Evolutionary conservation across 2,888 invertebrate species (phyloP).

Genomic region (Eurytoma adleriae): DNA sequence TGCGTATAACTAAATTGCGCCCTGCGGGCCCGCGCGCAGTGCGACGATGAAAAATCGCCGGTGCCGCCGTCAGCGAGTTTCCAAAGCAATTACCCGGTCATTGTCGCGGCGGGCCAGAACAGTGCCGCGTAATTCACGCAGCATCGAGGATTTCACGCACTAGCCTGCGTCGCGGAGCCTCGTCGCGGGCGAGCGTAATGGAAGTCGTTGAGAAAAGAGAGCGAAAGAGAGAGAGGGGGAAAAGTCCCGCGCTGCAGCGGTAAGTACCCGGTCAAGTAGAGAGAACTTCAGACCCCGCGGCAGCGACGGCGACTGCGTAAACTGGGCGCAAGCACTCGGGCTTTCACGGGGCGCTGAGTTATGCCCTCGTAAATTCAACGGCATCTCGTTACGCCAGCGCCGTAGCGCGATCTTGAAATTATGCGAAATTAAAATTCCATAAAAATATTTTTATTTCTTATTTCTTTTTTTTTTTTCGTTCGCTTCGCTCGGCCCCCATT

Average conservation of each 20-base stretch:
- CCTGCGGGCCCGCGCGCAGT: too few species aligned
- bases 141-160: too few species aligned
- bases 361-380: constrained; percentile 62
- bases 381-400: constrained; percentile 62
- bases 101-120: too few species aligned
- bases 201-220: constrained; percentile 10
- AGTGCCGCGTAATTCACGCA: too few species aligned
- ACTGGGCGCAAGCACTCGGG: constrained; percentile 58
- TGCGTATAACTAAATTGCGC: too few species aligned
- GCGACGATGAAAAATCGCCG: too few species aligned
- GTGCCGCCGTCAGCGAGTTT: too few species aligned
- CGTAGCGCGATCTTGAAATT: constrained; percentile 54
- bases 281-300: constrained; percentile 37
- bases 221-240: constrained; percentile 26
- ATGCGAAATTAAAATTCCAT: constrained; percentile 66
- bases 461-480: too few species aligned
- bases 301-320: constrained; percentile 16
- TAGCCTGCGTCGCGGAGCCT: too few species aligned
- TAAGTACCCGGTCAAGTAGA: constrained; percentile 5
- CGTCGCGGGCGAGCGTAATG: not conserved
- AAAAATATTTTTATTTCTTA: constrained; percentile 64
- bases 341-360: constrained; percentile 61
- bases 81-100: too few species aligned
- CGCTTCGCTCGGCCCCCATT: not conserved
- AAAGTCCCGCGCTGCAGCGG: not conserved